Percentiles rank a stretch among this genome's conserved stretches.
Conservation (phyloP, 2,888 invertebrate genomes). For the Pachliopta kotzebuea region DNA sequence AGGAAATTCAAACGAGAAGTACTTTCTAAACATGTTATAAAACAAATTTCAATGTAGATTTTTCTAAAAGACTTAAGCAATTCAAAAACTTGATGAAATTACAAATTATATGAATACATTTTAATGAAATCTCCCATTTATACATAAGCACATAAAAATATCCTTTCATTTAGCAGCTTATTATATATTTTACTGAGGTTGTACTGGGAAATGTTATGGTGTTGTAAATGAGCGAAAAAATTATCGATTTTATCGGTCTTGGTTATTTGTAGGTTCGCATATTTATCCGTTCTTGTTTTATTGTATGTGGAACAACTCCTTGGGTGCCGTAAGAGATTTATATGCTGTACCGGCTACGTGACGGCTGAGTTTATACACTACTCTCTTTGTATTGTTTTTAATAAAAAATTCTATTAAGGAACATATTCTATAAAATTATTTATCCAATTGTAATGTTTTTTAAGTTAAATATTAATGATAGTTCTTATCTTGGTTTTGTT, state of each 20-base stretch:
- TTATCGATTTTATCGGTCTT: neutral
- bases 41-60: too few species aligned
- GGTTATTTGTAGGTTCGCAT: neutral
- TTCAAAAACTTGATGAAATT: too few species aligned
- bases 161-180: neutral
- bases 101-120: too few species aligned
- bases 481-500: neutral
- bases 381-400: slow-evolving; percentile 45
- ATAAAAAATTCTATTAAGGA: slow-evolving; percentile 37
- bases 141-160: neutral
- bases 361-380: slow-evolving; percentile 43
- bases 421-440: neutral
- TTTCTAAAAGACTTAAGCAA: too few species aligned
- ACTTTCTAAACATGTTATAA: too few species aligned
- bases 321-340: slow-evolving; percentile 43
- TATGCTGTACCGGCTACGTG: slow-evolving; percentile 40
- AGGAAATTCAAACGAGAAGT: too few species aligned
- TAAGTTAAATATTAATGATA: neutral
- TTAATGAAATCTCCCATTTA: too few species aligned
- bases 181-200: neutral
- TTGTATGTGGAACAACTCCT: slow-evolving; percentile 31
- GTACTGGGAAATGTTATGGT: neutral
- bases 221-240: neutral
- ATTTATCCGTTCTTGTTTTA: neutral
- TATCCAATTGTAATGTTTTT: neutral